Percentiles rank a stretch among this genome's conserved stretches.
These are phyloP conservation scores for Ailuropoda melanoleuca DNA, from an alignment of 2,113 vertebrate genomes.

Conservation along the genomic window DNA sequence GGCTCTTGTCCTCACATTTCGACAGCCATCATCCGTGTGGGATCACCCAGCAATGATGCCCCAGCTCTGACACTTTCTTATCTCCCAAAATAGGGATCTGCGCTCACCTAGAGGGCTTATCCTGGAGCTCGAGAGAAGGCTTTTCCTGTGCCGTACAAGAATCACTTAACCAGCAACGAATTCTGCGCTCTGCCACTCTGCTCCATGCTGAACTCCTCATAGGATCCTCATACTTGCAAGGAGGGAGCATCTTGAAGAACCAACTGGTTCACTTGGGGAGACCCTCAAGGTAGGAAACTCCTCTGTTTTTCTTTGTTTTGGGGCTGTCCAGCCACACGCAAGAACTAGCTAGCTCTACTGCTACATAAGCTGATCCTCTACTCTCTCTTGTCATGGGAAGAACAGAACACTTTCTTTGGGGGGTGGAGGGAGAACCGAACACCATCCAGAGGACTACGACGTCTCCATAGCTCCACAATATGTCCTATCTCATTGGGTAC, in stretches of 20 bases:
- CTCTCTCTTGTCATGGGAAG: background rate
- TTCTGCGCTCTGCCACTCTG: background rate
- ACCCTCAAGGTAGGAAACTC: no score
- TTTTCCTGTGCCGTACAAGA: background rate
- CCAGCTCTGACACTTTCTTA: conserved; percentile 53
- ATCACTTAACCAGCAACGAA: background rate
- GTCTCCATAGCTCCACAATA: background rate
- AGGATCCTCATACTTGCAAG: background rate
- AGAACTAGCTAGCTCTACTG: background rate
- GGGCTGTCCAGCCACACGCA: background rate
- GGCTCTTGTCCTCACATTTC: conserved; percentile 44
- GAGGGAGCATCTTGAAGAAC: background rate
- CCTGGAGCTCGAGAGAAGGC: background rate
- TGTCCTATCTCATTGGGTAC: background rate
- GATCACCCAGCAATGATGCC: conserved; percentile 72
- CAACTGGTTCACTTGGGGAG: background rate
- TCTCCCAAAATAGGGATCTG: background rate
- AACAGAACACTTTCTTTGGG: background rate
- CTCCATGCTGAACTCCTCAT: background rate
- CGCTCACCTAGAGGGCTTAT: background rate
- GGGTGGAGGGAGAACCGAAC: fast-evolving
- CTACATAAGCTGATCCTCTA: background rate
- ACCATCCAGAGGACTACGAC: background rate
- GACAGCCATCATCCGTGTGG: conserved; percentile 76
- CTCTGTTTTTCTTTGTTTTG: background rate